These are phyloP conservation scores for Ridgeia piscesae DNA, from an alignment of 1,140 invertebrate species.

Conservation along the genomic window DNA sequence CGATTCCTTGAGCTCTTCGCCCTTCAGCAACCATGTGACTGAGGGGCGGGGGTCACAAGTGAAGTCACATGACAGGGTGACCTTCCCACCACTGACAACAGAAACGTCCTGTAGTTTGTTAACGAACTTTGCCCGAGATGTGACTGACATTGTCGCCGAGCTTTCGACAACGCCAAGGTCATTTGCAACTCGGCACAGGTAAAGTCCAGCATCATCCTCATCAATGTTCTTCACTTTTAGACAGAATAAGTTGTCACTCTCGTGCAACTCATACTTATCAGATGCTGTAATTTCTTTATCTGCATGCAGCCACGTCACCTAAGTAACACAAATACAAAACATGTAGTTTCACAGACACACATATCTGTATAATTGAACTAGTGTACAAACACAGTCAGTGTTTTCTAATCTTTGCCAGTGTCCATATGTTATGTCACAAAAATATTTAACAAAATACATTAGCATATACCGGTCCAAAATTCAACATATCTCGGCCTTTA, in stretches of 20 bases:
- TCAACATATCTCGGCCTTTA: too few relatives aligned
- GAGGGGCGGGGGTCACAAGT: background rate
- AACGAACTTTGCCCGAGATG: background rate
- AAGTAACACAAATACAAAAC: too few relatives aligned
- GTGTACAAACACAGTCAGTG: too few relatives aligned
- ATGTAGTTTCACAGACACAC: too few relatives aligned
- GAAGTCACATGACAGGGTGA: background rate
- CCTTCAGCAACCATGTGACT: slow-evolving; percentile 70
- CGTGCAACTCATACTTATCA: background rate
- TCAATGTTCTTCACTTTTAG: slow-evolving; percentile 67
- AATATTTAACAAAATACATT: too few relatives aligned
- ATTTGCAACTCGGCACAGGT: slow-evolving; percentile 84
- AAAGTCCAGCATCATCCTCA: slow-evolving; percentile 79
- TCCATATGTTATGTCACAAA: too few relatives aligned
- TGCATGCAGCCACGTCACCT: background rate
- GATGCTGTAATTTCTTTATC: background rate
- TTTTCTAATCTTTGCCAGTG: too few relatives aligned
- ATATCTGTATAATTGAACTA: too few relatives aligned
- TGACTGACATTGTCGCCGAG: background rate
- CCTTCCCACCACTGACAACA: background rate
- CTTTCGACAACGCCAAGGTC: slow-evolving; percentile 67
- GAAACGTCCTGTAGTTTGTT: background rate
- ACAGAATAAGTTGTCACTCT: background rate
- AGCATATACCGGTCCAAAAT: too few relatives aligned
- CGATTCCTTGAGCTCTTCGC: slow-evolving; percentile 77